phyloP scores from a whole-genome alignment of 2,797 vertebrate species.

The Microhierax caerulescens region DNA sequence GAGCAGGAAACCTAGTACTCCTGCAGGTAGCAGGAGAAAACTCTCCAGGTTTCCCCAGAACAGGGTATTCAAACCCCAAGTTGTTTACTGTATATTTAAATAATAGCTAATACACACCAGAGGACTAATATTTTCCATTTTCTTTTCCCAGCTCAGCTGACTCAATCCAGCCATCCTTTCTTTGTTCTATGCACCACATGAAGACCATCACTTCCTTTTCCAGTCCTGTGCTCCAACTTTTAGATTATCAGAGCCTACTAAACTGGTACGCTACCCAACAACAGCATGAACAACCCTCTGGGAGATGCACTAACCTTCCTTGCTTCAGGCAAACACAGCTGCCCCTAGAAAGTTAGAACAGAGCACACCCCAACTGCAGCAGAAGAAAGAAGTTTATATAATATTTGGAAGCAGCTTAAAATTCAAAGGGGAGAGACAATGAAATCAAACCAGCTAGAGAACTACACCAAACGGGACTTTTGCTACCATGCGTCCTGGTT shows the following conservation, averaged over 20 bases:
- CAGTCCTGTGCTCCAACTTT: not conserved
- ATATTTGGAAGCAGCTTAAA: not conserved
- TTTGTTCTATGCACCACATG: not conserved
- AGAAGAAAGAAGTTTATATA: not conserved
- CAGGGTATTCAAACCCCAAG: not conserved
- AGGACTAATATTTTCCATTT: not conserved
- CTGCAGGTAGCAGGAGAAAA: no score
- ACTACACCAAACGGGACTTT: not conserved
- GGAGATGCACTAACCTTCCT: not conserved
- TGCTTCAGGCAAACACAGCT: accelerated
- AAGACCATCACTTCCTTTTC: not conserved
- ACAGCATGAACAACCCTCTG: not conserved
- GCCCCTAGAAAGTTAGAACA: not conserved
- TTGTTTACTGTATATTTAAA: not conserved
- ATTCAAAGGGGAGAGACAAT: not conserved
- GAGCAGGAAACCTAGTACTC: no score
- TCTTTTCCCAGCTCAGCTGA: not conserved
- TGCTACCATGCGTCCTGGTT: not conserved
- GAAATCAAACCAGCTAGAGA: not conserved
- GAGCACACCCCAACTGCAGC: not conserved
- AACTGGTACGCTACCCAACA: not conserved
- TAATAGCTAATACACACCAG: accelerated
- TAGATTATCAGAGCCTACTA: not conserved
- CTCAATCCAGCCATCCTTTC: not conserved
- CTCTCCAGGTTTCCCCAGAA: not conserved